Evolutionary conservation across 2,113 vertebrate genomes (phyloP).

Genomic region (Mormyrus iriodes): DNA sequence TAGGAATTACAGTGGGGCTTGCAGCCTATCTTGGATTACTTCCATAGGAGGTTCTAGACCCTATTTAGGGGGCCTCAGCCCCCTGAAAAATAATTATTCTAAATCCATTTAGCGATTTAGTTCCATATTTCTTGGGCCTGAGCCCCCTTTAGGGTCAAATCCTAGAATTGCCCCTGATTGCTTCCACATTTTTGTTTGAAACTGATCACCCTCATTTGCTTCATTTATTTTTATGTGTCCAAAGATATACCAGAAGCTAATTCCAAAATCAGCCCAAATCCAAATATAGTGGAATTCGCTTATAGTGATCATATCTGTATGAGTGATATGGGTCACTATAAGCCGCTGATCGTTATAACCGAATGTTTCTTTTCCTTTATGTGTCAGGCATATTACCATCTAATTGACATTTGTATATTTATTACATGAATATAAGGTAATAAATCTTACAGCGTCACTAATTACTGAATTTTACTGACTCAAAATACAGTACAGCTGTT

Average conservation of each 20-base stretch:
- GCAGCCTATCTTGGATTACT: neutral
- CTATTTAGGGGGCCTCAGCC: neutral
- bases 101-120: neutral
- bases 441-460: too few species aligned
- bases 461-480: too few species aligned
- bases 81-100: neutral
- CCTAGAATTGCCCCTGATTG: neutral
- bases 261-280: neutral
- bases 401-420: too few species aligned
- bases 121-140: neutral
- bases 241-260: neutral
- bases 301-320: too few species aligned
- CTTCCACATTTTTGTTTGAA: neutral
- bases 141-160: neutral
- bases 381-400: too few species aligned
- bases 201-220: neutral
- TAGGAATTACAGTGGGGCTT: neutral
- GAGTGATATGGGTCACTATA: too few species aligned
- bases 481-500: too few species aligned
- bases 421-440: too few species aligned
- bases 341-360: too few species aligned
- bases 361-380: too few species aligned
- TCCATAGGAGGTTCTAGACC: neutral
- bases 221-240: neutral
- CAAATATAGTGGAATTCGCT: too few species aligned